Evolutionary conservation across 2,888 invertebrate species (phyloP).

Genomic region (Ommatoiulus sabulosus): DNA sequence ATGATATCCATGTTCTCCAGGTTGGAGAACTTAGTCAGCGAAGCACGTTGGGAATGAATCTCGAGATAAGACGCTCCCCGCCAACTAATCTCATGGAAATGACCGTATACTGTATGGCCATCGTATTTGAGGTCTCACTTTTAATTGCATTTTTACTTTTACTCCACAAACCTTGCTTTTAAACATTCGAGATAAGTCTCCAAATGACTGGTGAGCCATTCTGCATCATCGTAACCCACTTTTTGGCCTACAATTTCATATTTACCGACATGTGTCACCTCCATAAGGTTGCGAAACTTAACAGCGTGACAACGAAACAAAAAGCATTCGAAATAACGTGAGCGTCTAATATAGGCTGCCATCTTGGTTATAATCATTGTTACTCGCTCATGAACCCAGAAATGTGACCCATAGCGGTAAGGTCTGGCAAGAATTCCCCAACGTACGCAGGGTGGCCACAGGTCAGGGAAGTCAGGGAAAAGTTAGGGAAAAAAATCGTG

Average conservation of each 20-base stretch:
- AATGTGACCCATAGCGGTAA: no score
- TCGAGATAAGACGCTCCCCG: not conserved
- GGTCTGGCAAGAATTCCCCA: no score
- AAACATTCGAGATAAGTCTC: not conserved
- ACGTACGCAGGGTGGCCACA: no score
- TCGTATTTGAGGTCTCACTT: not conserved
- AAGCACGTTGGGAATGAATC: not conserved
- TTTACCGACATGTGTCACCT: not conserved
- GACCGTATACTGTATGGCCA: not conserved
- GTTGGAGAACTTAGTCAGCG: not conserved
- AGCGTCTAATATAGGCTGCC: no score
- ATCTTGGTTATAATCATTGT: no score
- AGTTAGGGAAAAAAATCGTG: no score
- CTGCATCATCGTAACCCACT: not conserved
- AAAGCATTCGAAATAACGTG: no score
- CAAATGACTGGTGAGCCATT: not conserved
- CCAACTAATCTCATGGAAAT: not conserved
- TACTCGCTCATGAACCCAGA: no score
- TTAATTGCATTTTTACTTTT: slow-evolving; percentile 22
- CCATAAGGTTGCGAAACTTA: no score
- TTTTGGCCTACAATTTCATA: not conserved
- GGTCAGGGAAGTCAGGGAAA: no score
- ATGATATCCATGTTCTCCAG: not conserved
- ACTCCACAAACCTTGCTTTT: slow-evolving; percentile 13
- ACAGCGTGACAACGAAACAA: no score